Percentiles rank a stretch among this genome's conserved stretches.
These are phyloP conservation scores for Andricus grossulariae DNA, from an alignment of 1,140 invertebrate genomes.

Conservation along the genomic window DNA sequence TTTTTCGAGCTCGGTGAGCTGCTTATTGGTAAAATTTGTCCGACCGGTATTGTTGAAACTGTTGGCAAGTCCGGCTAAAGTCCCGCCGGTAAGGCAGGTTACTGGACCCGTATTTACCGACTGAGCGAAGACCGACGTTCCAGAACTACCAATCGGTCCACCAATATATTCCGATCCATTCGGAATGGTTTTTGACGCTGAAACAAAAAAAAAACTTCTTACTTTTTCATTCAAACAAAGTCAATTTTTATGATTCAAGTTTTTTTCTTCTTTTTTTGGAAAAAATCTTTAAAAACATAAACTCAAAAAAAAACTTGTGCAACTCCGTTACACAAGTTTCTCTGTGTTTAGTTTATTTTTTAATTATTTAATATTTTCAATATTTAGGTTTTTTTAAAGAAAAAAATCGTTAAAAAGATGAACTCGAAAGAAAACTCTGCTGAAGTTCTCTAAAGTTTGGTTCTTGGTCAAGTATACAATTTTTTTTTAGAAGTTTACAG, in stretches of 20 bases:
- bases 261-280: too few relatives aligned
- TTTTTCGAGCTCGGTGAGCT: slow-evolving; percentile 98
- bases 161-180: slow-evolving; percentile 66
- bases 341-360: too few relatives aligned
- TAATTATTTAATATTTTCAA: too few relatives aligned
- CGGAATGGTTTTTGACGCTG: slow-evolving; percentile 83
- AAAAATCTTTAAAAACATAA: too few relatives aligned
- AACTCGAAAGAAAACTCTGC: too few relatives aligned
- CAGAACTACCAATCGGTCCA: slow-evolving; percentile 66
- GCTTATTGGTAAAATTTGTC: slow-evolving; percentile 99
- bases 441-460: too few relatives aligned
- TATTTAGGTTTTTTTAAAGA: too few relatives aligned
- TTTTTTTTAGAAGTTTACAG: too few relatives aligned
- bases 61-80: slow-evolving; percentile 60
- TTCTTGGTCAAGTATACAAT: too few relatives aligned
- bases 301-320: too few relatives aligned
- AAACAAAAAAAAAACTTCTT: slow-evolving; percentile 64
- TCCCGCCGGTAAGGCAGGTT: slow-evolving; percentile 47
- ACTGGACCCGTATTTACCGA: slow-evolving; percentile 58
- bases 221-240: background rate
- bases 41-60: slow-evolving; percentile 89
- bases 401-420: too few relatives aligned
- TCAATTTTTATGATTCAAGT: background rate
- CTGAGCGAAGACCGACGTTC: slow-evolving; percentile 57
- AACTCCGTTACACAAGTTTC: too few relatives aligned